Conservation (phyloP, 1,140 invertebrate genomes). For the Bradysia coprophila region DNA sequence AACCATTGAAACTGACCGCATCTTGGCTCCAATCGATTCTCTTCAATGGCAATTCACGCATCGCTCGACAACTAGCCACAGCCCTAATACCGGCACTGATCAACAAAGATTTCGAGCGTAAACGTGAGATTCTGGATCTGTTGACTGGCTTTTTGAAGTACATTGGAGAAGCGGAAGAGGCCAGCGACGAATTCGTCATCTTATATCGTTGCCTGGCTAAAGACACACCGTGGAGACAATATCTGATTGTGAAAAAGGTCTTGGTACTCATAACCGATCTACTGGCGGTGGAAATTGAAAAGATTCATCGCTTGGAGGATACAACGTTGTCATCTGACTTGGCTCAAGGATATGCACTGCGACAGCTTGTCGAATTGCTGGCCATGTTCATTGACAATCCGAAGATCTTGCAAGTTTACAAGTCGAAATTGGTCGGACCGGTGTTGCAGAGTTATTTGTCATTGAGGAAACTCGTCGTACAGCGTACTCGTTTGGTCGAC, state of each 20-base stretch:
- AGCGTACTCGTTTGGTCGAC: constrained; percentile 85
- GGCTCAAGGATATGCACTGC: constrained; percentile 77
- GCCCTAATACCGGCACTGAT: constrained; percentile 73
- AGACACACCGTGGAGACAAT: constrained; percentile 80
- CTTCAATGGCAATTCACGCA: constrained; percentile 76
- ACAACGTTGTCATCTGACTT: constrained; percentile 86
- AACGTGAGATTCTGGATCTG: constrained; percentile 54
- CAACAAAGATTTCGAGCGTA: constrained; percentile 27
- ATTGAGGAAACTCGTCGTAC: constrained; percentile 75
- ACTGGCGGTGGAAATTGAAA: constrained; percentile 72
- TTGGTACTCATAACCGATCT: constrained; percentile 68
- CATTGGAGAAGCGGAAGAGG: constrained; percentile 68
- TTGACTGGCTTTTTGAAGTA: constrained; percentile 77
- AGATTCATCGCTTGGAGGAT: constrained; percentile 69
- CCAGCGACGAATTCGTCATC: constrained; percentile 76
- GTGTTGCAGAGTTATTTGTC: constrained; percentile 89
- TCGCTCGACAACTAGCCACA: constrained; percentile 75
- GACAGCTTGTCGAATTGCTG: constrained; percentile 72
- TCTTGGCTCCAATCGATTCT: constrained; percentile 79
- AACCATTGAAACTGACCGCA: constrained; percentile 18
- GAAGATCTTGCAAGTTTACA: constrained; percentile 72
- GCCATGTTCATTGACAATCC: constrained; percentile 67
- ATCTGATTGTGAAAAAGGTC: constrained; percentile 73
- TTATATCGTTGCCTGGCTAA: constrained; percentile 72
- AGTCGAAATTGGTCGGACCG: constrained; percentile 70